These are phyloP conservation scores for Pantherophis vulpinus DNA, from an alignment of 2,797 vertebrate species.

Conservation along the genomic window DNA sequence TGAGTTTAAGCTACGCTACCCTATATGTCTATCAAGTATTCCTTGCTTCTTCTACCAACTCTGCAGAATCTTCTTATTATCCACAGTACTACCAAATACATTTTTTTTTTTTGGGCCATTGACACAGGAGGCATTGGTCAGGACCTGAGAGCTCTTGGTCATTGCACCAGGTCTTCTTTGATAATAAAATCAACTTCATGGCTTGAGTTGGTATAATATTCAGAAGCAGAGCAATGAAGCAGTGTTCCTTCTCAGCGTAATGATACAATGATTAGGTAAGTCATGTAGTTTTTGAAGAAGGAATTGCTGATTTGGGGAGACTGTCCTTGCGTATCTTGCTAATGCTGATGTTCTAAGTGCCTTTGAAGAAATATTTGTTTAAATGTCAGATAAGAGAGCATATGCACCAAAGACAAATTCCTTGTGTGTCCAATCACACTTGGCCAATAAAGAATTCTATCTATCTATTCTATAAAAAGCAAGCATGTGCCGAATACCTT, in stretches of 20 bases:
- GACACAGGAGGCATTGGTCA: background rate
- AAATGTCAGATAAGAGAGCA: background rate
- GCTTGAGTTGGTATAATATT: background rate
- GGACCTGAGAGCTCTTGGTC: background rate
- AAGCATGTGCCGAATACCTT: background rate
- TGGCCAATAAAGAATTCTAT: background rate
- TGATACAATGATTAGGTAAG: background rate
- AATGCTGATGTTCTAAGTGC: background rate
- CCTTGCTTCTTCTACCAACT: background rate
- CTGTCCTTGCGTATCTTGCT: background rate
- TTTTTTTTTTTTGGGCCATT: background rate
- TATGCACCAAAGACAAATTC: background rate
- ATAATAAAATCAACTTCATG: background rate
- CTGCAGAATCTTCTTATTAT: background rate
- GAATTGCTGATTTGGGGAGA: background rate
- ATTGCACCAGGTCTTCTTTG: background rate
- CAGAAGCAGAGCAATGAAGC: background rate
- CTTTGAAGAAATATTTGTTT: background rate
- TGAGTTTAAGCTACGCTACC: background rate
- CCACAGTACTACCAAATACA: background rate
- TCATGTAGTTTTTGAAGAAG: background rate
- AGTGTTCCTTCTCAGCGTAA: background rate
- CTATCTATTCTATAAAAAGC: background rate
- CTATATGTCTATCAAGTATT: background rate
- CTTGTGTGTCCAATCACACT: background rate